phyloP scores from a whole-genome alignment of 2,888 invertebrate species.

The Cylindroiulus punctatus region DNA sequence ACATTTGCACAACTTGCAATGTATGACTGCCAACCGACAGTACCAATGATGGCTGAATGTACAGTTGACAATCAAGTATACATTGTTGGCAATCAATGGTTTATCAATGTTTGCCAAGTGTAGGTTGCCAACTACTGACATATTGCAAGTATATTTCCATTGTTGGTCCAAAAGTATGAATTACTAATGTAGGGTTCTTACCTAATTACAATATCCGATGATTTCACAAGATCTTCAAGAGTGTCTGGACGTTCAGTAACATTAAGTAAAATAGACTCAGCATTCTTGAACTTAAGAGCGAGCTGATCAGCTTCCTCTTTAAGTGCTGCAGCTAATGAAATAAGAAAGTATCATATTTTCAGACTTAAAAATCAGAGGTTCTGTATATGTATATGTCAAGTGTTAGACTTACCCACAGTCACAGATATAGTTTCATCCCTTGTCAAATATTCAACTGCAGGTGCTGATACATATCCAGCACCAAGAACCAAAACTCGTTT shows the following conservation, averaged over 20 bases:
- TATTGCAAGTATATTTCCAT: too few species aligned
- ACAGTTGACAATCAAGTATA: too few species aligned
- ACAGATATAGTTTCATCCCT: conserved; percentile 78
- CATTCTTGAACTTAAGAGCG: conserved; percentile 75
- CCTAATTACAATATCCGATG: conserved; percentile 70
- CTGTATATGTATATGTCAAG: too few species aligned
- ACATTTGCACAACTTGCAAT: too few species aligned
- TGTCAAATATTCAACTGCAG: conserved; percentile 92
- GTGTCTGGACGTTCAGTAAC: conserved; percentile 78
- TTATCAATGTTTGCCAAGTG: too few species aligned
- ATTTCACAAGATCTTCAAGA: conserved; percentile 76
- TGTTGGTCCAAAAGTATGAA: too few species aligned
- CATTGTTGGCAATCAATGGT: too few species aligned
- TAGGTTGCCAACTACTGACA: too few species aligned
- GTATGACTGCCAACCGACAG: too few species aligned
- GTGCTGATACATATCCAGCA: conserved; percentile 93
- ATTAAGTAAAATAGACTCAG: conserved; percentile 83
- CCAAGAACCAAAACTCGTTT: conserved; percentile 89
- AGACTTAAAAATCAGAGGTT: too few species aligned
- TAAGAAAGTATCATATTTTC: conserved; percentile 23
- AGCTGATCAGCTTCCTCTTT: conserved; percentile 89
- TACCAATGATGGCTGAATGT: too few species aligned
- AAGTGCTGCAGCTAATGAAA: conserved; percentile 75
- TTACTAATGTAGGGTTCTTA: too few species aligned
- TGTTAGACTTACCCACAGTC: conserved; percentile 74